Conservation (phyloP, 2,888 invertebrate species). For the Morpho deidamia region DNA sequence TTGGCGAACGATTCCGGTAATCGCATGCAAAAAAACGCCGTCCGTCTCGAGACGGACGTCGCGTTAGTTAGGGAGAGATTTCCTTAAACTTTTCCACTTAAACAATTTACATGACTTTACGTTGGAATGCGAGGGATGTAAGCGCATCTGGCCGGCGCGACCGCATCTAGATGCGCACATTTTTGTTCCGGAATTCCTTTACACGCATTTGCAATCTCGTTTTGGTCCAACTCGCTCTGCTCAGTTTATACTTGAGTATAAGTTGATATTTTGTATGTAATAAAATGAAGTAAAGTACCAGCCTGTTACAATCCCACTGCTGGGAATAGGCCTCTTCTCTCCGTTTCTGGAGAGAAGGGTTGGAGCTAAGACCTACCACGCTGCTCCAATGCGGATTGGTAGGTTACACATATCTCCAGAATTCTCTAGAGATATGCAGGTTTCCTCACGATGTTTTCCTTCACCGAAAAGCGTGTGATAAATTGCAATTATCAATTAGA, state of each 20-base stretch:
- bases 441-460: too few species aligned
- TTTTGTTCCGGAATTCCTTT: slow-evolving; percentile 73
- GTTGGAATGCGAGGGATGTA: slow-evolving; percentile 42
- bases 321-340: too few species aligned
- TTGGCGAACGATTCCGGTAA: slow-evolving; percentile 50
- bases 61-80: slow-evolving; percentile 58
- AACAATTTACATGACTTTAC: slow-evolving; percentile 64
- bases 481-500: too few species aligned
- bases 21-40: slow-evolving; percentile 55
- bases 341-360: too few species aligned
- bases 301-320: too few species aligned
- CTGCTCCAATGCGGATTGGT: too few species aligned
- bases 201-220: slow-evolving; percentile 71
- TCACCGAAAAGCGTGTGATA: too few species aligned
- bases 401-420: too few species aligned
- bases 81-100: slow-evolving; percentile 73
- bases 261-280: not conserved
- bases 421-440: too few species aligned
- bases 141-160: slow-evolving; percentile 50
- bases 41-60: slow-evolving; percentile 43
- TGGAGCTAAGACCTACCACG: too few species aligned
- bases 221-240: slow-evolving; percentile 25
- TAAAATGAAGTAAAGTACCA: too few species aligned
- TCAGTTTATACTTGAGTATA: not conserved
- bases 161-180: slow-evolving; percentile 62